Percentiles rank a stretch among this genome's conserved stretches.
Evolutionary conservation across 1,140 invertebrate genomes (phyloP).

Genomic region (Neotoxoptera formosana): DNA sequence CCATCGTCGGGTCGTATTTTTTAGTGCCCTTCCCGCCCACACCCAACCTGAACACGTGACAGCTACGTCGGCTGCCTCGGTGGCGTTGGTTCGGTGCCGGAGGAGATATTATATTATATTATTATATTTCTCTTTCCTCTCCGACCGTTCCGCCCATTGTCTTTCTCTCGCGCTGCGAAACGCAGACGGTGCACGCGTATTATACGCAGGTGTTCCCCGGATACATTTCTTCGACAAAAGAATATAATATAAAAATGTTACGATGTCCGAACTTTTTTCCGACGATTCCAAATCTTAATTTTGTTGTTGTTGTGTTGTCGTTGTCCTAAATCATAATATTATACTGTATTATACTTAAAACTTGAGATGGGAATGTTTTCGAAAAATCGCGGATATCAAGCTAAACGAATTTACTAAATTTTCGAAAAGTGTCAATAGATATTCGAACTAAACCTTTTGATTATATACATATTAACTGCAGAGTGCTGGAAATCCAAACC

Average conservation of each 20-base stretch:
- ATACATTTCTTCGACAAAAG: not conserved
- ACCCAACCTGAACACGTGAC: not conserved
- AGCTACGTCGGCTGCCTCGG: not conserved
- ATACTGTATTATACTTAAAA: not conserved
- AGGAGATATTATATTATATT: conserved; percentile 22
- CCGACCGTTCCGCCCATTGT: not conserved
- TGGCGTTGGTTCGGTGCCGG: not conserved
- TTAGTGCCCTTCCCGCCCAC: not conserved
- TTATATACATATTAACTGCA: not conserved
- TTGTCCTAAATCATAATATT: not conserved
- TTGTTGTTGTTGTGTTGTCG: not conserved
- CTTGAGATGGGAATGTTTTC: not conserved
- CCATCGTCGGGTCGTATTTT: conserved; percentile 10
- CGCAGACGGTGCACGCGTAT: not conserved
- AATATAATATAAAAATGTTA: conserved; percentile 1
- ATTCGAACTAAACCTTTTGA: not conserved
- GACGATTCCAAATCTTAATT: not conserved
- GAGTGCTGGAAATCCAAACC: not conserved
- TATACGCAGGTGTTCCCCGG: not conserved
- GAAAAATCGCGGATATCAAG: not conserved
- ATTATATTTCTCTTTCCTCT: not conserved
- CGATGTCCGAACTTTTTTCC: not conserved
- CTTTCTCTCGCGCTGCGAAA: not conserved
- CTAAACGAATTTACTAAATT: not conserved
- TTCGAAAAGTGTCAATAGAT: not conserved